Conservation (phyloP, 2,888 invertebrate species). For the Ormyrus labotus region DNA sequence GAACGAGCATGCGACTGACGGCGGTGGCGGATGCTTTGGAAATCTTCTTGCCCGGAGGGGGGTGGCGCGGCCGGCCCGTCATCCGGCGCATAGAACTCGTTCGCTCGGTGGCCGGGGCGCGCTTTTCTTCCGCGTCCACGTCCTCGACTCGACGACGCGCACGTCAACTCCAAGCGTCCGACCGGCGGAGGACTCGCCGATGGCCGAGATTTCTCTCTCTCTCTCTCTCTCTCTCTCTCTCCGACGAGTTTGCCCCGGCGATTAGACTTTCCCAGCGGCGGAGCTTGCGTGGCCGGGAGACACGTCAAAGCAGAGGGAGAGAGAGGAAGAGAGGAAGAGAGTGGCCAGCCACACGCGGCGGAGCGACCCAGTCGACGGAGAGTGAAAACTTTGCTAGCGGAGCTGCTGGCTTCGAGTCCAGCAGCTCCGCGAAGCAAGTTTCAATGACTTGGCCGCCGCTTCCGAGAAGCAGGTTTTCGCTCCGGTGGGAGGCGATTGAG, state of each 20-base stretch:
- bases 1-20: constrained; percentile 27
- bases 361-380: constrained; percentile 10
- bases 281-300: background rate
- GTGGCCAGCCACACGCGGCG: background rate
- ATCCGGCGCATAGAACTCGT: constrained; percentile 28
- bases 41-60: constrained; percentile 32
- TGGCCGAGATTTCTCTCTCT: constrained; percentile 41
- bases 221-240: too few relatives aligned
- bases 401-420: background rate
- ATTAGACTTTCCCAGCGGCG: constrained; percentile 11
- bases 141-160: constrained; percentile 30
- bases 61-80: background rate
- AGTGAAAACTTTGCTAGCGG: constrained; percentile 17
- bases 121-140: constrained; percentile 43
- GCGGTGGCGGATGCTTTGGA: constrained; percentile 26
- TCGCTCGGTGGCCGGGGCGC: constrained; percentile 7
- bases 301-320: constrained; percentile 28
- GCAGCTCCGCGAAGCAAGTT: background rate
- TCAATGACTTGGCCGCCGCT: background rate
- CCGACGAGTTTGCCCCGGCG: constrained; percentile 11
- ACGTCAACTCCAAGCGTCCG: constrained; percentile 50
- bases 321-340: too few relatives aligned
- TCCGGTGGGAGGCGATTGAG: too few relatives aligned
- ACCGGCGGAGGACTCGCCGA: background rate
- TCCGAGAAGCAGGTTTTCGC: background rate